These are phyloP conservation scores for Chelidonichthys spinosus DNA, from an alignment of 2,797 vertebrate genomes.

Conservation along the genomic window DNA sequence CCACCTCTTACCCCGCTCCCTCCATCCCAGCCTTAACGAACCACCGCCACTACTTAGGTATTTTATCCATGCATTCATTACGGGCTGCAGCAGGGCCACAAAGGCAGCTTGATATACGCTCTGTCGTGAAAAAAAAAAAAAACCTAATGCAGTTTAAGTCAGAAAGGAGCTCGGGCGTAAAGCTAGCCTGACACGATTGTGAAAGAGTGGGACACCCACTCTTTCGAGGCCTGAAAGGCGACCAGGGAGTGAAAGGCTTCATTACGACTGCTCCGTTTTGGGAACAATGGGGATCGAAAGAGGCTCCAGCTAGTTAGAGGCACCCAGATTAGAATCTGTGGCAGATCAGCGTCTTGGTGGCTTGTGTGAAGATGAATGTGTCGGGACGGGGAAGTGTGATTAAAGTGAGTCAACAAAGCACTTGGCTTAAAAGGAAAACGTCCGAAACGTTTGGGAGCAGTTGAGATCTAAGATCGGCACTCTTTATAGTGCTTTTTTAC, in stretches of 20 bases:
- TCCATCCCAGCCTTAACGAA: slow-evolving; percentile 56
- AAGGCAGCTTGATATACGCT: slow-evolving; percentile 61
- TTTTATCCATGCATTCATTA: slow-evolving; percentile 76
- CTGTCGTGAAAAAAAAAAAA: slow-evolving; percentile 62
- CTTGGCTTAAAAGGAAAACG: slow-evolving; percentile 9
- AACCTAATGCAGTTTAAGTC: slow-evolving; percentile 67
- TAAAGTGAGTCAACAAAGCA: slow-evolving; percentile 51
- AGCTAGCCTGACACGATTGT: slow-evolving; percentile 59
- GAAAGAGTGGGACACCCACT: slow-evolving; percentile 16
- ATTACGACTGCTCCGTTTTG: slow-evolving; percentile 33
- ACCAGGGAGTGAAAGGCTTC: slow-evolving; percentile 41
- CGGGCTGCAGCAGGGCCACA: slow-evolving; percentile 55
- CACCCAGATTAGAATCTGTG: slow-evolving; percentile 41
- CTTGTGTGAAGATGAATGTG: slow-evolving; percentile 24
- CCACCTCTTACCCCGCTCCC: slow-evolving; percentile 18
- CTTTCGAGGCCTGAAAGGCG: slow-evolving; percentile 14
- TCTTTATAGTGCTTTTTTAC: no score
- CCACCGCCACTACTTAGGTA: slow-evolving; percentile 58
- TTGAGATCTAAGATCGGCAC: no score
- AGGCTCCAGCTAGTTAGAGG: slow-evolving; percentile 34
- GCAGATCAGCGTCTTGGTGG: slow-evolving; percentile 27
- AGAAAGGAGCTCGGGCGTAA: slow-evolving; percentile 48
- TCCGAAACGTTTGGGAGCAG: no score
- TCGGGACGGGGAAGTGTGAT: slow-evolving; percentile 15
- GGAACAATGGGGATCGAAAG: slow-evolving; percentile 42